Conservation (phyloP, 2,888 invertebrate species). For the Rambutsinella grinnellia region DNA sequence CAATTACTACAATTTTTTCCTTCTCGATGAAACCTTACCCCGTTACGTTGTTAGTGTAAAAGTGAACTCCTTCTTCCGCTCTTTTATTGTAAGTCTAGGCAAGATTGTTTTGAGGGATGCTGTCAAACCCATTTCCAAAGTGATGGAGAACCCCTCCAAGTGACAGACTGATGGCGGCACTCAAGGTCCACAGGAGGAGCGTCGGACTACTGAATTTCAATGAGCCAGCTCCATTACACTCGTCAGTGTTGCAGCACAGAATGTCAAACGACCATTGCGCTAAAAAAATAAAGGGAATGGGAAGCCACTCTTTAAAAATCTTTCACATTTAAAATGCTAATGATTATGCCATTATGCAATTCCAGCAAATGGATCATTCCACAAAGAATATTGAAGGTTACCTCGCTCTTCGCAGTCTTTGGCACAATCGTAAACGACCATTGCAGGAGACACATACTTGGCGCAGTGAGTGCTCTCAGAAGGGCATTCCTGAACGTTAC, state of each 20-base stretch:
- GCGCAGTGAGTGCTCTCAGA: slow-evolving; percentile 59
- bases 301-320: no score
- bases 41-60: no score
- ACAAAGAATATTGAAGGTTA: slow-evolving; percentile 48
- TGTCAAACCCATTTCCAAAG: no score
- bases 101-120: no score
- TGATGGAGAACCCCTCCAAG: slow-evolving; percentile 19
- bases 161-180: slow-evolving; percentile 49
- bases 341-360: no score
- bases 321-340: background rate
- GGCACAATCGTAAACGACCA: slow-evolving; percentile 65
- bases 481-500: slow-evolving; percentile 59
- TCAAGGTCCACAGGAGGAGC: slow-evolving; percentile 37
- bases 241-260: slow-evolving; percentile 60
- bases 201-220: slow-evolving; percentile 21
- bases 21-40: no score
- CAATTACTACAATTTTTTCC: no score
- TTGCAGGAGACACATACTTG: slow-evolving; percentile 65
- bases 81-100: no score
- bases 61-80: no score
- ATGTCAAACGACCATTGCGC: slow-evolving; percentile 63
- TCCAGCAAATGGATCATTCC: no score
- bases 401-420: slow-evolving; percentile 63
- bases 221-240: slow-evolving; percentile 61
- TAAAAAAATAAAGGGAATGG: no score